Evolutionary conservation across 1,140 invertebrate genomes (phyloP).

Genomic region (Helicoverpa zea): DNA sequence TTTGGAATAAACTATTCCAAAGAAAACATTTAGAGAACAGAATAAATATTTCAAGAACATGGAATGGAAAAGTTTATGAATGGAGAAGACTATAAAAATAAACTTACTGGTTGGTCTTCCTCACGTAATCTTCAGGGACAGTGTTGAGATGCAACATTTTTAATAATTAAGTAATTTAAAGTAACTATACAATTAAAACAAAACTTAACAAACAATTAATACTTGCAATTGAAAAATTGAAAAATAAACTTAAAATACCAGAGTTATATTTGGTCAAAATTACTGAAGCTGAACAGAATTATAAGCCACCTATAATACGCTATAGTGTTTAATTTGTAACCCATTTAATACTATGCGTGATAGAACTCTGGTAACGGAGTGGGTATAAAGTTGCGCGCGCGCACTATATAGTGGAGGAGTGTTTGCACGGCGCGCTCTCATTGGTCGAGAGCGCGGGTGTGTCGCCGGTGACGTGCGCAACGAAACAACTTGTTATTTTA

Average conservation of each 20-base stretch:
- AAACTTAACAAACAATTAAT: conserved; percentile 50
- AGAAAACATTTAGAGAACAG: not conserved
- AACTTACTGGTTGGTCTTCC: conserved; percentile 77
- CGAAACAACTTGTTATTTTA: conserved; percentile 35
- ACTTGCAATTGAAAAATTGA: conserved; percentile 60
- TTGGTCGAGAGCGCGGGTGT: conserved; percentile 75
- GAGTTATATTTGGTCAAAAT: conserved; percentile 75
- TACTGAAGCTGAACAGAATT: conserved; percentile 81
- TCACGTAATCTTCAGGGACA: conserved; percentile 78
- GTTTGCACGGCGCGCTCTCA: conserved; percentile 64
- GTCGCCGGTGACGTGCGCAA: conserved; percentile 61
- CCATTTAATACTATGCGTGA: conserved; percentile 76
- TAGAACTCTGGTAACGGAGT: conserved; percentile 61
- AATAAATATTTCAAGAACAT: not conserved
- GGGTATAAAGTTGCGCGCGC: conserved; percentile 62
- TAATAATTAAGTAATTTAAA: conserved; percentile 53
- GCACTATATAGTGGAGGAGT: conserved; percentile 73
- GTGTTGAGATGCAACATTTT: conserved; percentile 81
- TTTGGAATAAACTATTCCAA: not conserved
- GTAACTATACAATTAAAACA: conserved; percentile 51
- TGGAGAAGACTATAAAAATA: conserved; percentile 49
- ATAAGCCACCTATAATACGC: conserved; percentile 80
- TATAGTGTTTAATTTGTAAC: conserved; percentile 77
- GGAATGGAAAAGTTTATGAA: too few relatives aligned
- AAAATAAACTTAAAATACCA: conserved; percentile 45